Percentiles rank a stretch among this genome's conserved stretches.
These are phyloP conservation scores for Andrena camellia DNA, from an alignment of 2,888 invertebrate genomes.

Conservation along the genomic window DNA sequence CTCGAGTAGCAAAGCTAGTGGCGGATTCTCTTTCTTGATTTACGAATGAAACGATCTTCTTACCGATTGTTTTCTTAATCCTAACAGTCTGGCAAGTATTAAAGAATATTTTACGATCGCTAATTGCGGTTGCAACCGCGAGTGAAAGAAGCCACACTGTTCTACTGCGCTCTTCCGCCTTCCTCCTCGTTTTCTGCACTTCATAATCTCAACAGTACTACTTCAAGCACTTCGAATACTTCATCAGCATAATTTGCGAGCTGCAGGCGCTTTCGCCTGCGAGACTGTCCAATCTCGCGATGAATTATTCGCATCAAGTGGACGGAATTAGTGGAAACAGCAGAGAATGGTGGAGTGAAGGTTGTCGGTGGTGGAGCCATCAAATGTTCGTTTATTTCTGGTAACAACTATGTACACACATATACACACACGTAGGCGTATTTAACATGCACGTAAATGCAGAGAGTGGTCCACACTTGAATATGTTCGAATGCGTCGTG, in stretches of 20 bases:
- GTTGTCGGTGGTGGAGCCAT: conserved; percentile 19
- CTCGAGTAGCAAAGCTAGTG: too few relatives aligned
- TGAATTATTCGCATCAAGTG: not conserved
- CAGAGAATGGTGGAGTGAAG: not conserved
- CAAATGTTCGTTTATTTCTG: conserved; percentile 59
- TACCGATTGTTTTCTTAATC: not conserved
- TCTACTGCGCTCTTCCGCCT: not conserved
- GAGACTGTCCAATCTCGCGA: not conserved
- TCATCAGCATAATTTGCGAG: not conserved
- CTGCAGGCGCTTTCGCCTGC: not conserved
- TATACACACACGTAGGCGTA: conserved; percentile 45
- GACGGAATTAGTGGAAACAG: not conserved
- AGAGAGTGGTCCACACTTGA: conserved; percentile 53
- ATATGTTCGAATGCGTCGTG: conserved; percentile 14
- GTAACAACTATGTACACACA: conserved; percentile 60
- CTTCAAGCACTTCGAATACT: not conserved
- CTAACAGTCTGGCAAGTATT: not conserved
- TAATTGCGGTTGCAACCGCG: not conserved
- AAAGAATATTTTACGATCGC: not conserved
- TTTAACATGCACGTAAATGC: conserved; percentile 54
- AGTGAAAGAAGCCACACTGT: not conserved
- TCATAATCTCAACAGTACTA: not conserved
- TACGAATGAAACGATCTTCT: not conserved
- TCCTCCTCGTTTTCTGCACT: not conserved
- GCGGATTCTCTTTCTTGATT: not conserved